Evolutionary conservation across 2,888 invertebrate species (phyloP).

Genomic region (Nomada fabriciana): DNA sequence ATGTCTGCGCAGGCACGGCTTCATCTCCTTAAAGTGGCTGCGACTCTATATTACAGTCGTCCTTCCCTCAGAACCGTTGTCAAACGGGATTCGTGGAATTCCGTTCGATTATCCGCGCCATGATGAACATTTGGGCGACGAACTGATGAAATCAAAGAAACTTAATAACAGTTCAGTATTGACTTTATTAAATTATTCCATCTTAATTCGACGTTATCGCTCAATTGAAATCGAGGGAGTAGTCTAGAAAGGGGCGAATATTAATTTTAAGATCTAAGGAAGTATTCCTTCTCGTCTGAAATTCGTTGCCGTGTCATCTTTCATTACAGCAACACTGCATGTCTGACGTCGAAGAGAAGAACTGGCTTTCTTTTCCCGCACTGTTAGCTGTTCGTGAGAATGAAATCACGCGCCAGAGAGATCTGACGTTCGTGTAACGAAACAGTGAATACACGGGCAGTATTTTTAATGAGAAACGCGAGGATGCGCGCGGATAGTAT

Average conservation of each 20-base stretch:
- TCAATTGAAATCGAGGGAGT: too few species aligned
- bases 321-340: too few species aligned
- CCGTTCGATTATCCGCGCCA: conserved; percentile 4
- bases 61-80: conserved; percentile 1
- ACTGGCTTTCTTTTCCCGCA: not conserved
- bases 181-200: not conserved
- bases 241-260: too few species aligned
- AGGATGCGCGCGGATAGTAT: conserved; percentile 41
- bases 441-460: conserved; percentile 18
- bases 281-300: too few species aligned
- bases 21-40: conserved; percentile 40
- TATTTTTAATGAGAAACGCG: conserved; percentile 66
- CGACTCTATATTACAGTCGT: conserved; percentile 32
- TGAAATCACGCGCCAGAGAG: conserved; percentile 18
- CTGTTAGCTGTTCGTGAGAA: not conserved
- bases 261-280: too few species aligned
- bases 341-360: not conserved
- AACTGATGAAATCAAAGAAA: not conserved
- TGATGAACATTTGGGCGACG: not conserved
- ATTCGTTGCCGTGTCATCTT: too few species aligned
- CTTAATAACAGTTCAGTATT: not conserved
- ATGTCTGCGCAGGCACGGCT: conserved; percentile 41
- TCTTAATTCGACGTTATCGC: too few species aligned
- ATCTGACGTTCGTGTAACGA: conserved; percentile 9
- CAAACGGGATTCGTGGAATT: conserved; percentile 3